phyloP scores from a whole-genome alignment of 2,113 vertebrate genomes.

The Okapia johnstoni region DNA sequence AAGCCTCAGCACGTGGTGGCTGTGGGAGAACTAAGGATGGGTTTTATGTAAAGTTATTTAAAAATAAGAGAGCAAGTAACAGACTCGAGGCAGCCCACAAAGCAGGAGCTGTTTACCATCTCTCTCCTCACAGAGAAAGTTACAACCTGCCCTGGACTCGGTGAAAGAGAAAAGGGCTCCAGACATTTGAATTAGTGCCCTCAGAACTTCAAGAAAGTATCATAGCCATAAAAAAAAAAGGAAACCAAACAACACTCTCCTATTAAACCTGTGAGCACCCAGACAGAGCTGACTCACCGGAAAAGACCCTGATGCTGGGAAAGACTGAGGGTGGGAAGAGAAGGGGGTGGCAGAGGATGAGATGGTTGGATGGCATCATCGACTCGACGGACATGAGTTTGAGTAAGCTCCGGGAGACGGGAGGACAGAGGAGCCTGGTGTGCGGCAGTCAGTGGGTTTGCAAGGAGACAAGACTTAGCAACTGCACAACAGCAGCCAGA shows the following conservation, averaged over 20 bases:
- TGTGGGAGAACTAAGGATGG: background rate
- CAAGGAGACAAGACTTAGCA: background rate
- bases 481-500: background rate
- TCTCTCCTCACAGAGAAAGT: background rate
- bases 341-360: background rate
- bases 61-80: background rate
- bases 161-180: background rate
- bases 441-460: background rate
- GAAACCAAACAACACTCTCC: background rate
- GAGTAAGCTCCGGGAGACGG: background rate
- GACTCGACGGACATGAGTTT: background rate
- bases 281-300: background rate
- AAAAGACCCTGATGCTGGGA: background rate
- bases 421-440: background rate
- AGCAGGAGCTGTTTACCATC: background rate
- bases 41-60: background rate
- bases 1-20: background rate
- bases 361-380: rapidly evolving
- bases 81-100: background rate
- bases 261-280: background rate
- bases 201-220: background rate
- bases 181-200: background rate
- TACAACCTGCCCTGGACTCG: background rate
- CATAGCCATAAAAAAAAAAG: background rate
- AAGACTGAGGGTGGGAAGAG: background rate